Evolutionary conservation across 2,113 vertebrate species (phyloP).

Genomic region (Blennius ocellaris): DNA sequence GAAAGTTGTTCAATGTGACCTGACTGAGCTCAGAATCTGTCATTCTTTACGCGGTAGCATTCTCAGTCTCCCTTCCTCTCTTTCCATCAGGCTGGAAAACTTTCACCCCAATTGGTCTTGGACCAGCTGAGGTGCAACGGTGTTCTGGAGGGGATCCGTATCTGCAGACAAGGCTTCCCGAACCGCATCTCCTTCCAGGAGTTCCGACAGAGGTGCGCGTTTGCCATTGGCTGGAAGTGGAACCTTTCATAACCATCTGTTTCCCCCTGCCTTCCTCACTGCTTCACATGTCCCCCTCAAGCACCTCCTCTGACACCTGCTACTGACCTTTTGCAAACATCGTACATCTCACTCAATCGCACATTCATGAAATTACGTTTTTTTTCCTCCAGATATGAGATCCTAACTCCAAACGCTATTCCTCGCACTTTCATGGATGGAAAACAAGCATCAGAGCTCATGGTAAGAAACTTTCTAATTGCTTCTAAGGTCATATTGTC

Average conservation of each 20-base stretch:
- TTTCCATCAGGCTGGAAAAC: conserved; percentile 86
- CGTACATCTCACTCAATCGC: background rate
- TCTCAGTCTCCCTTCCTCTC: background rate
- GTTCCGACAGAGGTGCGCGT: conserved; percentile 90
- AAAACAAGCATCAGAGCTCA: conserved; percentile 92
- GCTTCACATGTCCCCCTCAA: background rate
- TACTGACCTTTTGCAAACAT: conserved; percentile 10
- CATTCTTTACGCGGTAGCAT: background rate
- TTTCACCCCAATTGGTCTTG: conserved; percentile 88
- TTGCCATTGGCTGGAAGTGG: background rate
- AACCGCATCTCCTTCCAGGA: conserved; percentile 95
- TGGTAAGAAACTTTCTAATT: conserved; percentile 78
- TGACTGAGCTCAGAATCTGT: background rate
- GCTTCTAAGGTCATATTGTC: background rate
- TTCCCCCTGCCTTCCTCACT: too few relatives aligned
- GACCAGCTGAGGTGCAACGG: conserved; percentile 93
- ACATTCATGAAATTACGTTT: conserved; percentile 23
- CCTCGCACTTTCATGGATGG: conserved; percentile 96
- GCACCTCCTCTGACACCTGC: conserved; percentile 8
- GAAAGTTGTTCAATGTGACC: too few relatives aligned
- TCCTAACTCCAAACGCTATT: conserved; percentile 93
- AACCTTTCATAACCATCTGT: conserved; percentile 23
- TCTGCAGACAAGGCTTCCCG: conserved; percentile 95
- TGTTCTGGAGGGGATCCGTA: conserved; percentile 93
- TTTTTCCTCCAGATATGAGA: conserved; percentile 87